phyloP scores from a whole-genome alignment of 1,140 invertebrate species.

The Drosophila kikkawai region DNA sequence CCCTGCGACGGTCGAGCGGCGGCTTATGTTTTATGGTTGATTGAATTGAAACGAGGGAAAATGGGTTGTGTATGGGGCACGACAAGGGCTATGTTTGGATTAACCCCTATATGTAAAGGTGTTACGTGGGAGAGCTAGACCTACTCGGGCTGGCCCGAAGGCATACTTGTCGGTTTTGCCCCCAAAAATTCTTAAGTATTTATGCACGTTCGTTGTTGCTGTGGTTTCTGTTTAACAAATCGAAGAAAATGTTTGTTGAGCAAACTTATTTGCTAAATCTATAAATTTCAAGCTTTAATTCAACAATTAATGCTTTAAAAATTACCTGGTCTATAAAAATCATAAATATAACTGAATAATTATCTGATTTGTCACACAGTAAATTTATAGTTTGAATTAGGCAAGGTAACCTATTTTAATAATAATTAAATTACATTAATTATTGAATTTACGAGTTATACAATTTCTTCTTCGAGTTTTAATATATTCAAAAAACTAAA shows the following conservation, averaged over 20 bases:
- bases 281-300: not conserved
- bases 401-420: no score
- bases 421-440: no score
- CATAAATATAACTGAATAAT: no score
- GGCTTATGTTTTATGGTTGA: slow-evolving; percentile 66
- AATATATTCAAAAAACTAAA: not conserved
- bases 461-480: not conserved
- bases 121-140: slow-evolving; percentile 3
- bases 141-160: not conserved
- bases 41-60: slow-evolving; percentile 65
- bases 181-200: not conserved
- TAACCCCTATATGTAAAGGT: slow-evolving; percentile 6
- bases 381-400: not conserved
- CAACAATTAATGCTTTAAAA: not conserved
- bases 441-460: no score
- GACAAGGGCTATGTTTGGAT: slow-evolving; percentile 8
- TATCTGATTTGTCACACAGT: rapidly evolving
- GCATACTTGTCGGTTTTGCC: not conserved
- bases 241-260: not conserved
- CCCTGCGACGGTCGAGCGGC: slow-evolving; percentile 5
- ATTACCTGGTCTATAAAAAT: not conserved
- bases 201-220: not conserved
- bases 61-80: slow-evolving; percentile 3
- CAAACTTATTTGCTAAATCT: not conserved
- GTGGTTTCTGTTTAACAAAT: not conserved